phyloP scores from a whole-genome alignment of 2,888 invertebrate genomes.

The Tetragonula carbonaria region DNA sequence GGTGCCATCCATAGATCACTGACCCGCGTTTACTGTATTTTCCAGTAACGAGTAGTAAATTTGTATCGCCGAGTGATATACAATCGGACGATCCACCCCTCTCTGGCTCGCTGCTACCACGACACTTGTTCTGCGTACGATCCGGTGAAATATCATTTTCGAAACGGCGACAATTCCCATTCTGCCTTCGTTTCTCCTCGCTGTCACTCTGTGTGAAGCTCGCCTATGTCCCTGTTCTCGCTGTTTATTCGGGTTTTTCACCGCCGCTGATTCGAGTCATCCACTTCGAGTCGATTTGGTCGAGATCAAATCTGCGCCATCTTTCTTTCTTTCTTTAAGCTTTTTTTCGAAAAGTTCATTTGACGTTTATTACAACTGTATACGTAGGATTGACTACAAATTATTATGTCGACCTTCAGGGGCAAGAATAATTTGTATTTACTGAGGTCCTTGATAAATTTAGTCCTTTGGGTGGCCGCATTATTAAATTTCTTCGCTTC shows the following conservation, averaged over 20 bases:
- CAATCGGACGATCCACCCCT: conserved; percentile 33
- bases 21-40: conserved; percentile 57
- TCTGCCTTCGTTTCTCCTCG: background rate
- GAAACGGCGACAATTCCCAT: conserved; percentile 21
- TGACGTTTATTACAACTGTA: too few relatives aligned
- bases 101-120: background rate
- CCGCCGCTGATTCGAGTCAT: background rate
- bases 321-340: too few relatives aligned
- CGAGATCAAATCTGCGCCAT: too few relatives aligned
- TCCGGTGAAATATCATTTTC: conserved; percentile 50
- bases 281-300: too few relatives aligned
- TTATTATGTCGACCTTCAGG: too few relatives aligned
- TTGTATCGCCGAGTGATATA: conserved; percentile 64
- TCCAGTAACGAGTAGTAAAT: conserved; percentile 67
- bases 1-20: conserved; percentile 57
- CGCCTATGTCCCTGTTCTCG: background rate
- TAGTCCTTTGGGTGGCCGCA: too few relatives aligned
- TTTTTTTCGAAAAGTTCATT: too few relatives aligned
- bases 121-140: background rate
- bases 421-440: too few relatives aligned
- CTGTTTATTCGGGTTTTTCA: background rate
- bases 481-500: too few relatives aligned
- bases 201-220: too few relatives aligned
- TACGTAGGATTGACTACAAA: too few relatives aligned
- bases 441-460: too few relatives aligned